Base-by-base conservation (phyloP, 2,888 invertebrate species). In the Thymelicus acteon region DNA sequence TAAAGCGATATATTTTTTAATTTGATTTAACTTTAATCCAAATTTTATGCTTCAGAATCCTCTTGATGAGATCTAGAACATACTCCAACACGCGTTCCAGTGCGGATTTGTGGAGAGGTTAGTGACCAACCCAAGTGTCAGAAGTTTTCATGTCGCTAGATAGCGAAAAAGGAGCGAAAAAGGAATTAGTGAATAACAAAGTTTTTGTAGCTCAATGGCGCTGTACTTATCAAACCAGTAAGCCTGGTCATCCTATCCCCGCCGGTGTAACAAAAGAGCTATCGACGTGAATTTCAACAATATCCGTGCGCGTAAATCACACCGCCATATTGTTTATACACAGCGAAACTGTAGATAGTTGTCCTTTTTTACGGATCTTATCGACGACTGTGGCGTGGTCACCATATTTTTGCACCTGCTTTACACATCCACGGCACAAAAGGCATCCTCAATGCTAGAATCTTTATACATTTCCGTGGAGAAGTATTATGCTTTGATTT, bases 281-380 rank as follows among this genome's bases (percentile, higher is more conserved):
- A 90, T 90, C 89, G 88, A 87, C 84, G 86, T 82, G 88, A 84
- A 89, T 88, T 89, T 89, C 88, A 88, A 89, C 89, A 87, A 86
- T 85, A 88, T 87, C 86, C 85, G 80, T 79, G 80, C 80, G 86
- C 87, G 88, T 89, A 90, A 89, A 90, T 90, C 90, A 90, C 87
- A 80, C 80, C 79, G 83, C 85, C 84, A 82, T 88, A 88, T 89
- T 91, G 89, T 89, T 87, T 87, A 85, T 87, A 81, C 82, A 37
- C 81, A 81, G 77, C 80, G 78, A 79, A 74, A 79, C 77, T 78
- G 74, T 76, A 80, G 77, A 79, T 77, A 68, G 75, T 75, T 80
- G 82, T 82, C 83, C 82, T 83, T 87, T 85, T 83, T 78, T 44
- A 84, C 80, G 77, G 84, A 84, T 84, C 78, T 80, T 81, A 86